phyloP scores from a whole-genome alignment of 2,888 invertebrate genomes.

The Nineta flava region DNA sequence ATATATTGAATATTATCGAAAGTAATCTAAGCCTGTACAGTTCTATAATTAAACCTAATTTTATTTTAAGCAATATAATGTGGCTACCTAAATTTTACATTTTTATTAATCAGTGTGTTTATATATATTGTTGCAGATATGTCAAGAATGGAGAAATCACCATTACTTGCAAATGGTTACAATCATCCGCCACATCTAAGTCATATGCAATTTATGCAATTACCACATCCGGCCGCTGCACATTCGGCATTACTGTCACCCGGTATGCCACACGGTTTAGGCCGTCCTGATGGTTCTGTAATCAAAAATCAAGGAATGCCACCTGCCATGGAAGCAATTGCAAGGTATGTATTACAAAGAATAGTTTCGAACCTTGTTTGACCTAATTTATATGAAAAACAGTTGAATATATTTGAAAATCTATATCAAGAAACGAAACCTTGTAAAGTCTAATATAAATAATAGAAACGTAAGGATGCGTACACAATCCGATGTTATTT shows the following conservation, averaged over 20 bases:
- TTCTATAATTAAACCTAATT: too few species aligned
- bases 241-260: constrained; percentile 74
- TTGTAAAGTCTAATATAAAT: too few species aligned
- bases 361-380: too few species aligned
- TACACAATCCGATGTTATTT: too few species aligned
- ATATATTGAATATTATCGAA: too few species aligned
- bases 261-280: constrained; percentile 74
- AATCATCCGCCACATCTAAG: constrained; percentile 86
- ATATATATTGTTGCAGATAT: constrained; percentile 46
- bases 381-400: too few species aligned
- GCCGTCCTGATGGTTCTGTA: constrained; percentile 66
- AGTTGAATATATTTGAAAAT: too few species aligned
- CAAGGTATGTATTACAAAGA: constrained; percentile 45
- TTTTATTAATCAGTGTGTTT: not conserved
- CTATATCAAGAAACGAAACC: too few species aligned
- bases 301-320: constrained; percentile 74
- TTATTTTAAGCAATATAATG: too few species aligned
- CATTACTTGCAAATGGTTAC: constrained; percentile 82
- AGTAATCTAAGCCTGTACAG: too few species aligned
- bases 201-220: constrained; percentile 91
- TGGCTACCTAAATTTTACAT: not conserved
- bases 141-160: constrained; percentile 81
- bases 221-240: constrained; percentile 55
- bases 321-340: constrained; percentile 79
- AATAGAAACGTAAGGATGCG: too few species aligned